phyloP scores from a whole-genome alignment of 2,113 vertebrate species.

The Rhinolophus ferrumequinum region DNA sequence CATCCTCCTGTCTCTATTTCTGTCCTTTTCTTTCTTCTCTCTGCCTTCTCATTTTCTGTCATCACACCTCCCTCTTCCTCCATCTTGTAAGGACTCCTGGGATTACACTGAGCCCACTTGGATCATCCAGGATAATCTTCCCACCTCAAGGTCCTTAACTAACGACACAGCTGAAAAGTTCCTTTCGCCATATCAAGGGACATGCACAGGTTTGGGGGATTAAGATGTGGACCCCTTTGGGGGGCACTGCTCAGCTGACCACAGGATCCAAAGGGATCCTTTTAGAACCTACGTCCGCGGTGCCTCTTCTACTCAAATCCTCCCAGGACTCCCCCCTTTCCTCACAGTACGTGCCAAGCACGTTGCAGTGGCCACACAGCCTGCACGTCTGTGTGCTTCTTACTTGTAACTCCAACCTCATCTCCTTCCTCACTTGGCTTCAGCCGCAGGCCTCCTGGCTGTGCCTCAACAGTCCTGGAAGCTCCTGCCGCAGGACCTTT shows the following conservation, averaged over 20 bases:
- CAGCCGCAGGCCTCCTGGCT: background rate
- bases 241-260: background rate
- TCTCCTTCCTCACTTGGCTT: background rate
- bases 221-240: background rate
- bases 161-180: background rate
- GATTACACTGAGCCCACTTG: background rate
- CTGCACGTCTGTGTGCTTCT: background rate
- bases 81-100: background rate
- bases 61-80: background rate
- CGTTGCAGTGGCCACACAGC: background rate
- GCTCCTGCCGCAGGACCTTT: background rate
- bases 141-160: background rate
- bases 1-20: background rate
- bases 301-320: background rate
- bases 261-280: background rate
- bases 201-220: background rate
- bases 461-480: background rate
- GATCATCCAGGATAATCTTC: background rate
- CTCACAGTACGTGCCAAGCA: background rate
- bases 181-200: background rate
- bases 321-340: background rate
- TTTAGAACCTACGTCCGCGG: background rate
- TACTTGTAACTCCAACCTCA: too few species aligned
- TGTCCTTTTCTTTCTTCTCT: background rate
- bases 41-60: background rate